These are phyloP conservation scores for Syngnathus rostellatus DNA, from an alignment of 2,797 vertebrate species.

Conservation along the genomic window DNA sequence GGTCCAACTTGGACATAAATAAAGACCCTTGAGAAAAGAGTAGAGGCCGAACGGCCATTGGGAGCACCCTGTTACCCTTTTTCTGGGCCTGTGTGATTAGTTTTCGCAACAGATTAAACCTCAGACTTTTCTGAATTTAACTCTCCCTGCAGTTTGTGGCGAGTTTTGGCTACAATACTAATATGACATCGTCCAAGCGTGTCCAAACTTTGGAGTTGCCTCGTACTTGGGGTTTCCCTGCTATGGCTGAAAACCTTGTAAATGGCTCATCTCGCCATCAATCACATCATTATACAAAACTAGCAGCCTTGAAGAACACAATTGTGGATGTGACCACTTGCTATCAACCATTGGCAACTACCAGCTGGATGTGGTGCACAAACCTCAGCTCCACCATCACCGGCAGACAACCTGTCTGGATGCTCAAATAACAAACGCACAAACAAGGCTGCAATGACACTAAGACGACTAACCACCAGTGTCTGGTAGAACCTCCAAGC, in stretches of 20 bases:
- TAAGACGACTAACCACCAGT: too few relatives aligned
- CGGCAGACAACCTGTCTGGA: too few relatives aligned
- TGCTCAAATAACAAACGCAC: too few relatives aligned
- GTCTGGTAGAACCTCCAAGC: too few relatives aligned
- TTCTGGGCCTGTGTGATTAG: not conserved
- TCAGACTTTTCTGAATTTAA: not conserved
- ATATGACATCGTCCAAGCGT: not conserved
- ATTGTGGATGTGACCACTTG: too few relatives aligned
- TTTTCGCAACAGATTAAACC: not conserved
- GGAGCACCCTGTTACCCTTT: not conserved
- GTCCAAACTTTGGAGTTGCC: not conserved
- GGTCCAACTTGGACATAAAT: not conserved
- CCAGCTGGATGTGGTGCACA: too few relatives aligned
- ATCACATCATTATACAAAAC: too few relatives aligned
- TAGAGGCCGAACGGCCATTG: not conserved
- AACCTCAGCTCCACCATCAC: too few relatives aligned
- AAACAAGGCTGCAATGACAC: too few relatives aligned
- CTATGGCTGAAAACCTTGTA: not conserved
- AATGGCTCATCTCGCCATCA: not conserved
- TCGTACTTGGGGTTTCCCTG: not conserved
- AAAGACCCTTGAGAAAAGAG: not conserved
- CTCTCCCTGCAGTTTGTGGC: not conserved
- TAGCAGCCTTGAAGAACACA: too few relatives aligned
- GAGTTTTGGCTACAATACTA: not conserved
- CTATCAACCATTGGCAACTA: too few relatives aligned